A percentile compares a stretch with the other conserved stretches of the same genome.
Conservation (phyloP, 2,113 vertebrate species). For the Piprites chloris region DNA sequence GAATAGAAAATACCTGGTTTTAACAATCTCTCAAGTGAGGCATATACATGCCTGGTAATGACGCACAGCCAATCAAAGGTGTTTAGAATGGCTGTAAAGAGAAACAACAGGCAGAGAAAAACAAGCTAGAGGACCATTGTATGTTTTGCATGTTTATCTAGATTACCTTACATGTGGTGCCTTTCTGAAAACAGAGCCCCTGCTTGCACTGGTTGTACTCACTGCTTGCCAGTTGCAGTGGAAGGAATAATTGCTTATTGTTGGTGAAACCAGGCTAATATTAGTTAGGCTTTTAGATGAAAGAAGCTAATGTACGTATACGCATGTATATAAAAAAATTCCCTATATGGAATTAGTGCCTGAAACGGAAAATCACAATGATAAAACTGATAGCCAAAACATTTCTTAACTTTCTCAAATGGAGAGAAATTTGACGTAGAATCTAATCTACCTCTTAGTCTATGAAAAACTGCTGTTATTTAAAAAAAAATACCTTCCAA, state of each 20-base stretch:
- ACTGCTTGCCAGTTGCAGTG: not conserved
- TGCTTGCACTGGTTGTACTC: not conserved
- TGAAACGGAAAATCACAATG: not conserved
- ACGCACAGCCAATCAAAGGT: not conserved
- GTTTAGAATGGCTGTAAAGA: not conserved
- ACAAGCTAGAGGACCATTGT: not conserved
- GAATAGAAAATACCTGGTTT: not conserved
- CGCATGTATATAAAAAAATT: rapidly evolving
- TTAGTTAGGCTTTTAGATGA: not conserved
- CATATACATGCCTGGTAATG: not conserved
- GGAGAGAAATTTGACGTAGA: not conserved
- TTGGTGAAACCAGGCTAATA: not conserved
- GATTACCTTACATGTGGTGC: not conserved
- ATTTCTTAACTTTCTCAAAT: not conserved
- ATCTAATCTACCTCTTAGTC: not conserved
- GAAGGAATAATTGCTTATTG: not conserved
- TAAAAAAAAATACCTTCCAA: not conserved
- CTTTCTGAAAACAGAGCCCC: not conserved
- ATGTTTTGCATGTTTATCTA: not conserved
- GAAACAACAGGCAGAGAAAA: not conserved
- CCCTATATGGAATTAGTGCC: not conserved
- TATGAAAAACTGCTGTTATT: not conserved
- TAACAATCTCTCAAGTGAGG: not conserved
- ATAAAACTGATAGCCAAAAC: not conserved
- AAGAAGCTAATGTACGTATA: not conserved